phyloP scores from a whole-genome alignment of 2,797 vertebrate genomes.

The Buceros bicornis region DNA sequence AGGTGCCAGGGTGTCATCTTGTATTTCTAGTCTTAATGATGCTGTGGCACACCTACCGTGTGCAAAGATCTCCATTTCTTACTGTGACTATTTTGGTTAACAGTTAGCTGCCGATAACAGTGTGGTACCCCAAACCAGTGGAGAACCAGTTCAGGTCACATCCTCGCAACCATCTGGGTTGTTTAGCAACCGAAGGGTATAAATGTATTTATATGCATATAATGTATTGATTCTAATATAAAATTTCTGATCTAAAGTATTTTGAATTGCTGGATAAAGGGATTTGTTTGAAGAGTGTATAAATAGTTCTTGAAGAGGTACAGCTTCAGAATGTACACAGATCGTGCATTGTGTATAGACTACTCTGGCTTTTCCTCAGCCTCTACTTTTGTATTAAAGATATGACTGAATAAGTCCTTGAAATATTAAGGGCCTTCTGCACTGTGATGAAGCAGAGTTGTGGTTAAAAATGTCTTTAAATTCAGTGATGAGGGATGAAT shows the following conservation, averaged over 20 bases:
- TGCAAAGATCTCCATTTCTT: constrained; percentile 24
- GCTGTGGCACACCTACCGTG: constrained; percentile 19
- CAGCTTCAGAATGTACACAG: constrained; percentile 73
- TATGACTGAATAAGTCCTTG: constrained; percentile 70
- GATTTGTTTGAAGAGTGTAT: constrained; percentile 70
- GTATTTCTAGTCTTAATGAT: constrained; percentile 60
- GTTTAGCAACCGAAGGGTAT: constrained; percentile 66
- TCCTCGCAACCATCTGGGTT: constrained; percentile 60
- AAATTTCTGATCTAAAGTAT: constrained; percentile 73
- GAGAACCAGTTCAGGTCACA: constrained; percentile 59
- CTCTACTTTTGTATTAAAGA: constrained; percentile 75
- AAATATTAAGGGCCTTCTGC: constrained; percentile 73
- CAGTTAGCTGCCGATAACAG: background rate
- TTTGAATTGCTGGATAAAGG: constrained; percentile 72
- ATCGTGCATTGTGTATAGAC: constrained; percentile 74
- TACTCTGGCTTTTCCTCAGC: constrained; percentile 71
- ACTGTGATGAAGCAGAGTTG: constrained; percentile 76
- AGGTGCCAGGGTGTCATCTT: constrained; percentile 10
- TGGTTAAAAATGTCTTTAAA: constrained; percentile 64
- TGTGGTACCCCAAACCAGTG: constrained; percentile 14
- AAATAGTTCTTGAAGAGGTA: constrained; percentile 65
- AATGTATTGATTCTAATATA: constrained; percentile 70
- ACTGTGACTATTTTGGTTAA: constrained; percentile 15
- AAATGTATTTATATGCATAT: constrained; percentile 73
- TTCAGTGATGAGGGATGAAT: constrained; percentile 35